A percentile compares a stretch with the other conserved stretches of the same genome.
Conservation (phyloP, 1,140 invertebrate genomes). For the Atta colombica region DNA sequence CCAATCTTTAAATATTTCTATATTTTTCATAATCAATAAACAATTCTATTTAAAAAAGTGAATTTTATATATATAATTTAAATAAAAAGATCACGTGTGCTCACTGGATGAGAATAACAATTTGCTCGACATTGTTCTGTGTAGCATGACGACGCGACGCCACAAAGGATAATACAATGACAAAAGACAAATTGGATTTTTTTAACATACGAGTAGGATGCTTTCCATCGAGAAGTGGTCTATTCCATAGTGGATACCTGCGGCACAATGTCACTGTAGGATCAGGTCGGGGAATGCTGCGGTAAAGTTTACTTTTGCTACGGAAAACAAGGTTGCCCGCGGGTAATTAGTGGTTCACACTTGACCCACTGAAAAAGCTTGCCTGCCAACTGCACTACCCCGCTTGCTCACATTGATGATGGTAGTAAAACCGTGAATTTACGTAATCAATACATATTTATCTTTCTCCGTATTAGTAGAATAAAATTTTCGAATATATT, state of each 20-base stretch:
- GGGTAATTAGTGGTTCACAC: constrained; percentile 81
- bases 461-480: background rate
- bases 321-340: constrained; percentile 79
- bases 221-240: constrained; percentile 29
- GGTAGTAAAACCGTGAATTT: background rate
- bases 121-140: constrained; percentile 7
- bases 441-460: background rate
- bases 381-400: background rate
- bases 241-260: constrained; percentile 34
- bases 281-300: constrained; percentile 58
- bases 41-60: background rate
- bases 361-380: constrained; percentile 75
- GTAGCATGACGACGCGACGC: background rate
- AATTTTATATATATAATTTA: background rate
- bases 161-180: constrained; percentile 46
- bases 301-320: constrained; percentile 77
- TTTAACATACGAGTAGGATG: constrained; percentile 19
- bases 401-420: background rate
- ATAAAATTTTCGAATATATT: background rate
- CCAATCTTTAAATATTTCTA: background rate
- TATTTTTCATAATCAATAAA: constrained; percentile 8
- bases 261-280: constrained; percentile 13
- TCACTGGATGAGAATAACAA: constrained; percentile 1
- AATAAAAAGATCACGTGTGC: constrained; percentile 3
- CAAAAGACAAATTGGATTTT: constrained; percentile 39